phyloP scores from a whole-genome alignment of 2,113 vertebrate species.

The Eptesicus fuscus region DNA sequence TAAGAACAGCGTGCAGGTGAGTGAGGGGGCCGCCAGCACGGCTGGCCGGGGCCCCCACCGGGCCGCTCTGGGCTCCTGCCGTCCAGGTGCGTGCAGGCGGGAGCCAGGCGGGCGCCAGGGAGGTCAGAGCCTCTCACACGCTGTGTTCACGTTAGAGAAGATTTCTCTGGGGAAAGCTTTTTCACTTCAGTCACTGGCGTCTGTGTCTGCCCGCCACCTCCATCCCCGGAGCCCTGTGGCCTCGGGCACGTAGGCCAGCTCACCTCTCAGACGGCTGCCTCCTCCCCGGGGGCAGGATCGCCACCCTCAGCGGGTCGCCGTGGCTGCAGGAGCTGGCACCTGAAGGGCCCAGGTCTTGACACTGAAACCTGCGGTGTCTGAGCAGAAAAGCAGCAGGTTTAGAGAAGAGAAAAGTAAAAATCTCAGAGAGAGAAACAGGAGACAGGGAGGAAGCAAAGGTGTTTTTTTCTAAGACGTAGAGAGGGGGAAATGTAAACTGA shows the following conservation, averaged over 20 bases:
- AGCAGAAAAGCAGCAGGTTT: background rate
- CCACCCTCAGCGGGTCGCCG: background rate
- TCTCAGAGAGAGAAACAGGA: background rate
- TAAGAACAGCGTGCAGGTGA: conserved; percentile 92
- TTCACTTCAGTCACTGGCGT: background rate
- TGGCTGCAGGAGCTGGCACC: background rate
- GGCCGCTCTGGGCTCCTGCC: background rate
- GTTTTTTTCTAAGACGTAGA: background rate
- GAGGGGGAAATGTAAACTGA: background rate
- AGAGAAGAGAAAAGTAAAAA: conserved; percentile 1
- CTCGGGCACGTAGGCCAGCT: background rate
- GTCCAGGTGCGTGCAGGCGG: background rate
- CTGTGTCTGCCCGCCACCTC: background rate
- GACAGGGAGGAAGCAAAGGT: background rate
- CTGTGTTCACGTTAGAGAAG: background rate
- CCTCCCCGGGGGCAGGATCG: background rate
- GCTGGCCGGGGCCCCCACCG: fast-evolving
- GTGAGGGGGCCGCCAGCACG: background rate
- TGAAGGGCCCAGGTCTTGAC: background rate
- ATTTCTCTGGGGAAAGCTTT: background rate
- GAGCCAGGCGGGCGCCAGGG: background rate
- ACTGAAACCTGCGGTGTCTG: background rate
- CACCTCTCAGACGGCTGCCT: background rate
- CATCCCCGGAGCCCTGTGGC: background rate
- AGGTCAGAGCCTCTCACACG: background rate